phyloP scores from a whole-genome alignment of 2,797 vertebrate genomes.

The Spheniscus humboldti region DNA sequence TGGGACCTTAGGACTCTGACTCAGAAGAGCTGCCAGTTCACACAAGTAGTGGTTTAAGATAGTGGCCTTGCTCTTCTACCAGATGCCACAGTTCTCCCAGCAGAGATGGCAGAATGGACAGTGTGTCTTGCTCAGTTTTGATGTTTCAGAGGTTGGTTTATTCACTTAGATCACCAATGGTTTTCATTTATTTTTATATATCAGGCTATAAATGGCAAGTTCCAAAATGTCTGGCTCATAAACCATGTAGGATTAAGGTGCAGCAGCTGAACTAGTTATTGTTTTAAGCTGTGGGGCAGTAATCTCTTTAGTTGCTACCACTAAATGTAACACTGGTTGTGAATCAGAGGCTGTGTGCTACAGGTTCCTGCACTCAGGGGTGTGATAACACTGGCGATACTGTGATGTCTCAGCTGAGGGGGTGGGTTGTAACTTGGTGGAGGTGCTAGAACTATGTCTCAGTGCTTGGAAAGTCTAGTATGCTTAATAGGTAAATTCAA shows the following conservation, averaged over 20 bases:
- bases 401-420: not conserved
- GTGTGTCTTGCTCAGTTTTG: not conserved
- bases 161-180: not conserved
- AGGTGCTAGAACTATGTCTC: not conserved
- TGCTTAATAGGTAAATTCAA: not conserved
- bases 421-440: not conserved
- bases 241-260: not conserved
- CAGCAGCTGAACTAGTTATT: not conserved
- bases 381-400: not conserved
- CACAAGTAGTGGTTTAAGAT: not conserved
- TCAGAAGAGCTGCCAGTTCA: not conserved
- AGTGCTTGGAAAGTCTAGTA: not conserved
- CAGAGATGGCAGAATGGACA: not conserved
- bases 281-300: not conserved
- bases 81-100: not conserved
- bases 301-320: not conserved
- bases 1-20: not conserved
- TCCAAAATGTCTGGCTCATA: not conserved
- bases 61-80: not conserved
- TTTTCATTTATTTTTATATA: not conserved
- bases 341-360: not conserved
- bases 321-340: not conserved
- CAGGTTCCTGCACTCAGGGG: not conserved
- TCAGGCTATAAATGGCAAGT: not conserved
- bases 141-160: not conserved